Conservation (phyloP, 2,113 vertebrate species). For the Corydoras maculifer region DNA sequence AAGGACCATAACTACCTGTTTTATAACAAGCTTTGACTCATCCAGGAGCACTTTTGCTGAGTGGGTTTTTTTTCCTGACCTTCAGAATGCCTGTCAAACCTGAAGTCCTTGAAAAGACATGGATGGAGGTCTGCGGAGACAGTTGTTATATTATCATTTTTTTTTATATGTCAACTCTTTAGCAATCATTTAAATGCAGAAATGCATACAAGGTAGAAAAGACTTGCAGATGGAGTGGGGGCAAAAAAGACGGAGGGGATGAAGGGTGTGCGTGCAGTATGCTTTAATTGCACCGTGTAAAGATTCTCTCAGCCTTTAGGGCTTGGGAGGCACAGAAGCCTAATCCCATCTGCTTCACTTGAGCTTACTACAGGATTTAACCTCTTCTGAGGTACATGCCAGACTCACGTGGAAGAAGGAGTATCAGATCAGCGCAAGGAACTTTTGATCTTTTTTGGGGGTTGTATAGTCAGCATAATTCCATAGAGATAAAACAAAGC, state of each 20-base stretch:
- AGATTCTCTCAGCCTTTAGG: conserved; percentile 5
- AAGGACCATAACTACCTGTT: too few species aligned
- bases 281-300: conserved; percentile 1
- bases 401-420: conserved; percentile 2
- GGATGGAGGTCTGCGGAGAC: too few species aligned
- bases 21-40: too few species aligned
- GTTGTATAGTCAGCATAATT: conserved; percentile 2
- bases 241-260: not conserved
- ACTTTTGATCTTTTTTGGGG: not conserved
- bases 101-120: too few species aligned
- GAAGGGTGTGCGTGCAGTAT: conserved; percentile 5
- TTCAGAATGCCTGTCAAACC: too few species aligned
- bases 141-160: too few species aligned
- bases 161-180: too few species aligned
- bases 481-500: not conserved
- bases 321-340: conserved; percentile 5
- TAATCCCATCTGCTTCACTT: conserved; percentile 34
- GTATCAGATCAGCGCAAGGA: conserved; percentile 18
- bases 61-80: too few species aligned
- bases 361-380: conserved; percentile 21
- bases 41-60: too few species aligned
- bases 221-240: not conserved
- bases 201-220: not conserved
- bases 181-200: not conserved
- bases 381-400: conserved; percentile 25